Evolutionary conservation across 2,113 vertebrate genomes (phyloP), one percentile per base, ranked within the genome.

Genomic region (Cephalopterus ornatus): DNA sequence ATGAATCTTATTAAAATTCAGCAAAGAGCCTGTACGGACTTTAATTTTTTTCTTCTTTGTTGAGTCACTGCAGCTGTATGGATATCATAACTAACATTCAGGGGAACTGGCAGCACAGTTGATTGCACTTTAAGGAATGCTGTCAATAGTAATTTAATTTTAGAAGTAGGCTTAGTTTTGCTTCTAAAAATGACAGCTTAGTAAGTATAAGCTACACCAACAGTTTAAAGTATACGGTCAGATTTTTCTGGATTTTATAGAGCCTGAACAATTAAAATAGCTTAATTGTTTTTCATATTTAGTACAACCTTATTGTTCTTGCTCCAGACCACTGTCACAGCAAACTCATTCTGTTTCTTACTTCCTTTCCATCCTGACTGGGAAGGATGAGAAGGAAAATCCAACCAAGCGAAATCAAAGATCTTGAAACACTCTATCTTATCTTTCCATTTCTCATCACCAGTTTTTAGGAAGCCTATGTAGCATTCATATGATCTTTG

Each of bases 1-100:
- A 91, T 3, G 2, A 71, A 85, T 80, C 89, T 92, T 92, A 92
- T 66, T 92, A 94, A 70, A 85, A 97, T 89, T 93, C 92, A 96
- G 84, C 5, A 8, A 95, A 93, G 19, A 85, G 33, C 53, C 41
- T 79, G 19, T 52, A 72, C 12, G 8, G 4, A 21, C 21, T 53
- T 39, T 10, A n/a, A 49, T 65, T 87, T 22, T 77, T 49, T 55
- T 93, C 65, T 46, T 5, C 32, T 75, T 37, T 74, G 19, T 56
- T 78, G 59, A 63, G 71, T 63, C 16, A 78, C 30, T 83, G 28
- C 52, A 93, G 62, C 47, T 89, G 10, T 63, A 55, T 23, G 74
- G 33, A 70, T 67, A 9, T 47, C 37, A 71, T 50, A 80, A 84
- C 26, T 52, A 27, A 16, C 37, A 41, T 50, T 93, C 56, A 75